These are phyloP conservation scores for Choristoneura rosaceana DNA, from an alignment of 2,888 invertebrate genomes.

Conservation along the genomic window DNA sequence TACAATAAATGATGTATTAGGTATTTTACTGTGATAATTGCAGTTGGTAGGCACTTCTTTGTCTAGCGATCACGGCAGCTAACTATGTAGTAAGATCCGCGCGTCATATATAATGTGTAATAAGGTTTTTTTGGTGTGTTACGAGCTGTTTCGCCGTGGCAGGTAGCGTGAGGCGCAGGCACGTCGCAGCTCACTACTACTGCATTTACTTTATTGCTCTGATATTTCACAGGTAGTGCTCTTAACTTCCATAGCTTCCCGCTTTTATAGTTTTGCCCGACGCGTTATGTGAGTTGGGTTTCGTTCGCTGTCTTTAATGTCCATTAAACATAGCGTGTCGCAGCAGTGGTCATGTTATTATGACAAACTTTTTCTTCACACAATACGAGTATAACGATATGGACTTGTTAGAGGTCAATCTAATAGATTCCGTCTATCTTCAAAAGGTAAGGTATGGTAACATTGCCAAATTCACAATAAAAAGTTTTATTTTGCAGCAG, in stretches of 20 bases:
- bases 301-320: conserved; percentile 26
- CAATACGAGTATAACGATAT: background rate
- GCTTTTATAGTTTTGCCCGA: conserved; percentile 79
- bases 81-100: background rate
- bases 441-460: background rate
- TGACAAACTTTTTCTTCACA: background rate
- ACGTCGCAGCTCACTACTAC: conserved; percentile 69
- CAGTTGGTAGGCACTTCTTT: background rate
- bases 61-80: background rate
- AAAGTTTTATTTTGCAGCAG: conserved; percentile 5
- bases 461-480: background rate
- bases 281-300: conserved; percentile 66
- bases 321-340: conserved; percentile 14
- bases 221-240: conserved; percentile 84
- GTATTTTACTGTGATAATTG: background rate
- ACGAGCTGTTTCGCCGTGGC: conserved; percentile 29
- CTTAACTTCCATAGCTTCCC: conserved; percentile 81
- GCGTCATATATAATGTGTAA: conserved; percentile 13
- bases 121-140: conserved; percentile 18
- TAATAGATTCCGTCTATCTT: background rate
- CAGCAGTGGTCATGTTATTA: background rate
- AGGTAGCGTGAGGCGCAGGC: conserved; percentile 59
- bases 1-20: too few species aligned
- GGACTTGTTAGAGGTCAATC: background rate
- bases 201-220: conserved; percentile 85